Evolutionary conservation across 2,888 invertebrate genomes (phyloP), one percentile per base, ranked within the genome.

Genomic region (Cremastobaeus sp.): DNA sequence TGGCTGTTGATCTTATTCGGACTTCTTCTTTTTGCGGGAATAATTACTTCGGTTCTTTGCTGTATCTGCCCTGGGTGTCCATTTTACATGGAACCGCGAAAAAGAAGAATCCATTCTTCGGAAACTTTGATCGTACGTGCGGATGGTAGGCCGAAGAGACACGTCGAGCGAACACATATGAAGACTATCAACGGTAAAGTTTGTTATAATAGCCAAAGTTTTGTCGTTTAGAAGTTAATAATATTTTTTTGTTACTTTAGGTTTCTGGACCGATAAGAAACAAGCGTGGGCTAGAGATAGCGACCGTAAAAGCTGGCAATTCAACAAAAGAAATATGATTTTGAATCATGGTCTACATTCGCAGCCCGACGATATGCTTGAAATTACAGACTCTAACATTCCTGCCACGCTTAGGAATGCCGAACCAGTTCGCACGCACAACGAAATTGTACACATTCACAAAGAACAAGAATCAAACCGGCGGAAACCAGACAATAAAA

Each of bases 271-370:
- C 0, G 82, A 82, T 11, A 83, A 79, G 85, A 91, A 93, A 84
- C 95, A 95, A 90, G 95, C 95, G 21, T 96, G 95, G 95, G 95
- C 95, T 82, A 95, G 95, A 34, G 94, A 94, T 86, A 91, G 92
- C 78, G 92, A 91, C 57, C 81, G 82, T 14, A 79, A 84, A 17
- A 92, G 92, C 81, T 93, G 93, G 93, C 92, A 92, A 82, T 93
- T 93, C 85, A 93, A 93, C 87, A 91, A 92, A 78, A 90, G 92
- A 79, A 91, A 91, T 78, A 43, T 55, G 39, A 89, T 79, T 0
- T 81, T 79, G 25, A 82, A 86, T 30, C 78, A 79, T 8, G 84
- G 84, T 0, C 74, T 83, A 20, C 82, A 83, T 8, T 87, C 88
- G 0, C 77, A 87, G 2, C 87, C 88, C 0, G 88, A 86, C 9